phyloP scores from a whole-genome alignment of 2,797 vertebrate species.

The Podargus strigoides region DNA sequence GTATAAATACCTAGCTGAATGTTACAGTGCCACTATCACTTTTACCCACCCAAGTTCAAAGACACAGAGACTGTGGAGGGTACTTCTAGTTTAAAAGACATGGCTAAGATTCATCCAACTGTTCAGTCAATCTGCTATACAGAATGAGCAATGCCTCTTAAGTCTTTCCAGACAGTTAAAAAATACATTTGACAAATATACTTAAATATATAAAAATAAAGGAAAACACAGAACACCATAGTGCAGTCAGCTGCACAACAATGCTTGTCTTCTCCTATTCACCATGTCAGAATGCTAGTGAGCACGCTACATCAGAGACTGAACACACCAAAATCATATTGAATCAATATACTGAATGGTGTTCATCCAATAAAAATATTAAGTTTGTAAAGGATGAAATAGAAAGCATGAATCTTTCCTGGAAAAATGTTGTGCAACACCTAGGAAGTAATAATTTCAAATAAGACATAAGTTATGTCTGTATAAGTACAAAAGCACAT shows the following conservation, averaged over 20 bases:
- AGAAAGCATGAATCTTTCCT: background rate
- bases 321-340: background rate
- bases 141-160: background rate
- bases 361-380: background rate
- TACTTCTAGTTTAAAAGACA: background rate
- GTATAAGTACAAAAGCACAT: background rate
- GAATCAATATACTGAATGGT: background rate
- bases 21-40: background rate
- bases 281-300: background rate
- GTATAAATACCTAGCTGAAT: background rate
- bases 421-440: background rate
- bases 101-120: background rate
- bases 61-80: background rate
- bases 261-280: background rate
- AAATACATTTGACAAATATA: background rate
- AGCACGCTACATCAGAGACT: background rate
- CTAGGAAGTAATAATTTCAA: background rate
- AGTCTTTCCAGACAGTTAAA: background rate
- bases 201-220: background rate
- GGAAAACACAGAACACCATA: background rate
- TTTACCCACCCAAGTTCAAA: background rate
- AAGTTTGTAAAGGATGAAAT: background rate
- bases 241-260: background rate
- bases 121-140: background rate
- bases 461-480: background rate